Percentiles rank a stretch among this genome's conserved stretches.
Conservation (phyloP, 2,113 vertebrate genomes). For the Procavia capensis region DNA sequence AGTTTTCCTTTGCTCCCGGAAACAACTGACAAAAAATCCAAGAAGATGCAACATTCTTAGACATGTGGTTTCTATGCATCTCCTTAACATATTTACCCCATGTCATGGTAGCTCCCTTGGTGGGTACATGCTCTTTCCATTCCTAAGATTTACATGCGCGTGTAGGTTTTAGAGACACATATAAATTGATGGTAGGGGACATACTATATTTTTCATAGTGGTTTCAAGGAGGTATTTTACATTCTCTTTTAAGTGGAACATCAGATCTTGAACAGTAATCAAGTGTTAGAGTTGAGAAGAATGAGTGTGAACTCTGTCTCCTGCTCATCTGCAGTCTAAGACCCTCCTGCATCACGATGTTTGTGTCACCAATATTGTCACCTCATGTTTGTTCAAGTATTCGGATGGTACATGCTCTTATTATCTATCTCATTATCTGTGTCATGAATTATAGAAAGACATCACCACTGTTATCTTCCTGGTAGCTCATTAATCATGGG, state of each 20-base stretch:
- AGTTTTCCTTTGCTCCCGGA: not conserved
- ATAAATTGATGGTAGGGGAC: not conserved
- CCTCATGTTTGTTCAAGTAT: constrained; percentile 26
- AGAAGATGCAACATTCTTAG: not conserved
- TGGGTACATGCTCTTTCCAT: not conserved
- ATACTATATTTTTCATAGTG: not conserved
- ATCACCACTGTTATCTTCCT: not conserved
- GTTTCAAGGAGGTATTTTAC: not conserved
- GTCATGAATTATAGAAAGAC: not conserved
- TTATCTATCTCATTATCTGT: not conserved
- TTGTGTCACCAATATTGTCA: not conserved
- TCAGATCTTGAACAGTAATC: not conserved
- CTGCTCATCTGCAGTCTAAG: not conserved
- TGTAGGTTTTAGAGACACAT: not conserved
- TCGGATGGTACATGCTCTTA: not conserved
- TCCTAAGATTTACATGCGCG: not conserved
- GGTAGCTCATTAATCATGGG: not conserved
- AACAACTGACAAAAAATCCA: not conserved
- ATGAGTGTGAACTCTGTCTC: not conserved
- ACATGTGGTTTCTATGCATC: not conserved
- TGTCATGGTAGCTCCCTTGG: not conserved
- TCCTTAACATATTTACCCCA: not conserved
- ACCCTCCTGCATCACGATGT: not conserved
- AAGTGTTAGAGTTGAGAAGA: not conserved
- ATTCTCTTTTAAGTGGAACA: not conserved